Conservation (phyloP, 2,113 vertebrate genomes). For the Ariopsis seemanni region DNA sequence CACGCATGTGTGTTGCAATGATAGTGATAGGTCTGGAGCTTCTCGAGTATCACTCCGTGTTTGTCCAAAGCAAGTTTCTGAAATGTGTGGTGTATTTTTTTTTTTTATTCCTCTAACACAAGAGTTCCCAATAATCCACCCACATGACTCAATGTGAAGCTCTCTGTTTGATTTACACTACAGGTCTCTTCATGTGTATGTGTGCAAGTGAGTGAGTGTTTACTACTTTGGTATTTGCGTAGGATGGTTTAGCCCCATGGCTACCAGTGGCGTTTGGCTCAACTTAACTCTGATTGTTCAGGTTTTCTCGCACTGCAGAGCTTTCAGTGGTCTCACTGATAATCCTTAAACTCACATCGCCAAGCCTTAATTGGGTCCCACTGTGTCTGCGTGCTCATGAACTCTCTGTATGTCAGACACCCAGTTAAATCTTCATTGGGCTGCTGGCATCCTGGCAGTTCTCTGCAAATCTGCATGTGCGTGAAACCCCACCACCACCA, state of each 20-base stretch:
- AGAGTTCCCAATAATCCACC: background rate
- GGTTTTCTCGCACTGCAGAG: background rate
- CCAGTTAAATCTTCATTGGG: constrained; percentile 39
- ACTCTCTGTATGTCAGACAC: constrained; percentile 34
- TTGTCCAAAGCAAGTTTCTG: constrained; percentile 19
- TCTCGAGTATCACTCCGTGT: constrained; percentile 42
- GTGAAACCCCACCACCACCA: background rate
- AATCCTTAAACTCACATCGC: constrained; percentile 29
- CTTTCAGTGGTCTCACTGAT: constrained; percentile 17
- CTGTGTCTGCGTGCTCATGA: constrained; percentile 32
- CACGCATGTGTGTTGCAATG: background rate
- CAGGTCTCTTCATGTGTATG: constrained; percentile 18
- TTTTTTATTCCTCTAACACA: background rate
- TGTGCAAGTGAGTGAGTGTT: constrained; percentile 3
- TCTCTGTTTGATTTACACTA: background rate
- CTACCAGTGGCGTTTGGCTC: constrained; percentile 35
- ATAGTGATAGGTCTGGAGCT: constrained; percentile 27
- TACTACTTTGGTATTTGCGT: constrained; percentile 2
- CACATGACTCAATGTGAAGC: background rate
- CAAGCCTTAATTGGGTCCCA: constrained; percentile 47
- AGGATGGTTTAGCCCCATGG: constrained; percentile 25
- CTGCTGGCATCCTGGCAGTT: constrained; percentile 22
- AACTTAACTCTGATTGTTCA: constrained; percentile 23
- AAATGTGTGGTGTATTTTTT: background rate
- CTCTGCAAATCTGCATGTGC: background rate